Evolutionary conservation across 2,113 vertebrate genomes (phyloP), one percentile per base, ranked within the genome.

Genomic region (Misgurnus anguillicaudatus): DNA sequence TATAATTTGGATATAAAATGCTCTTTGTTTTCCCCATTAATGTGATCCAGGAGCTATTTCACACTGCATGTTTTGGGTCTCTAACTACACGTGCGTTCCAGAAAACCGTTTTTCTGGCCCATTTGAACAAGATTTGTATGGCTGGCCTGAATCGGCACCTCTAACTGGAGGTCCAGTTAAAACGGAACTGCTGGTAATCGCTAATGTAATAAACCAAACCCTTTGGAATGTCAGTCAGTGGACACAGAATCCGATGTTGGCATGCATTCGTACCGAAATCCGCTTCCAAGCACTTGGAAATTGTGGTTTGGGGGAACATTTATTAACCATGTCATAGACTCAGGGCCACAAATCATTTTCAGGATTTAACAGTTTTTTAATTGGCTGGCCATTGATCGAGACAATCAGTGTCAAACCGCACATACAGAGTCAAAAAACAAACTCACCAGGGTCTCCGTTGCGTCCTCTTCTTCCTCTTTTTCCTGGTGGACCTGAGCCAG

Each of bases 401-500:
- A 82, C 14, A 42, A 48, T 58, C 17, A 42, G 53, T 14, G 19
- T 77, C 19, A 65, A 8, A 77, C 73, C 57, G 39, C 62, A 80
- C 68, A 62, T 3, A 75, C 24, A 69, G 3, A 14, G 10, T 16
- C 21, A 24, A 60, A n/a, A 31, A 73, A 77, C 75, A 79, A 24
- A 94, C 95, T 92, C 92, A 98, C 98, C 97, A 65, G 94, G 93
- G 88, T 98, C 96, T 91, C 98, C 98, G 92, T 97, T 94, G 89
- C 95, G 94, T 84, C 98, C 98, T 83, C 96, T 92, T 91, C 97
- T 97, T 89, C 98, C 98, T 88, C 96, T 92, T 90, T 98, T 98
- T 78, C 98, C 98, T 0, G 96, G 96, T 91, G 96, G 97, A 87
- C 98, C 98, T 99, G 89, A 82, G 93, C 63, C 63, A 87, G 72